Evolutionary conservation across 2,113 vertebrate species (phyloP).

Genomic region (Catagonus wagneri): DNA sequence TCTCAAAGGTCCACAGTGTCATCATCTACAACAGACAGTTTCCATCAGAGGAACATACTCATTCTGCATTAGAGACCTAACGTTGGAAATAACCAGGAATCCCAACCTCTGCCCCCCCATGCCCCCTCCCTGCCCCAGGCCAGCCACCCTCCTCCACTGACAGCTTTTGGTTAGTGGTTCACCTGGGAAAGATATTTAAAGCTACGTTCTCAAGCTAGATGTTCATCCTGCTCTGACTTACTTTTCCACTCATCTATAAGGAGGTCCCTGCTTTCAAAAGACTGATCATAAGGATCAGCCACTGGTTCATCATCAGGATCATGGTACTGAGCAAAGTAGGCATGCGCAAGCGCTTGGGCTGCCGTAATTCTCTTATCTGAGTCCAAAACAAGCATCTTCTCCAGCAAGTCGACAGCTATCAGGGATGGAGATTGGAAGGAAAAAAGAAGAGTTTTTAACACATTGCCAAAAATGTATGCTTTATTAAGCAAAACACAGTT

Average conservation of each 20-base stretch:
- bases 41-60: neutral
- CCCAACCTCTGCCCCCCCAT: neutral
- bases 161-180: neutral
- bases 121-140: neutral
- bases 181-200: neutral
- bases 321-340: conserved; percentile 97
- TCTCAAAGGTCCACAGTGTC: neutral
- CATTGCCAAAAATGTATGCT: accelerated
- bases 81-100: neutral
- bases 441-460: neutral
- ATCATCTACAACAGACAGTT: neutral
- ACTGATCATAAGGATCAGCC: conserved; percentile 98
- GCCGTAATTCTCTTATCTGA: conserved; percentile 98
- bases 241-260: conserved; percentile 99
- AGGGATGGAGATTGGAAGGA: neutral
- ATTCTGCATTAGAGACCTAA: neutral
- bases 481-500: neutral
- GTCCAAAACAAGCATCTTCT: conserved; percentile 99
- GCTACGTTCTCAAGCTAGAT: neutral
- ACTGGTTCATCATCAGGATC: conserved; percentile 98
- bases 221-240: conserved; percentile 84
- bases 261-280: conserved; percentile 97
- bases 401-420: conserved; percentile 96
- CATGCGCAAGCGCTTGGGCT: conserved; percentile 94
- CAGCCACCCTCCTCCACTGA: no score